Base-by-base conservation (phyloP, 2,113 vertebrate species). In the Rostratula benghalensis region DNA sequence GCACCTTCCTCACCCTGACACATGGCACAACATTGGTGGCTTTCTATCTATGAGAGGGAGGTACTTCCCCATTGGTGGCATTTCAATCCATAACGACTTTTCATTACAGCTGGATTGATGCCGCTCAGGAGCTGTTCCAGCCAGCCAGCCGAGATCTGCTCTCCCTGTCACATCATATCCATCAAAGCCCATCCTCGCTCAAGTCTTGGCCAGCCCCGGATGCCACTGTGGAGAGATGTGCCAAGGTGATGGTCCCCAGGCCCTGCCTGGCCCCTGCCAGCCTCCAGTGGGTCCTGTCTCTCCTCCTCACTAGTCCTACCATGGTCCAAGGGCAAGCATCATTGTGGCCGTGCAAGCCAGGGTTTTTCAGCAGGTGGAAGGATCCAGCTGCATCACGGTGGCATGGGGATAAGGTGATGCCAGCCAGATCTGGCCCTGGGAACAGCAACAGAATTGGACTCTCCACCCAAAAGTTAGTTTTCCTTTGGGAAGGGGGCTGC, bases 61-160 rank as follows among this genome's bases (percentile, higher is more conserved):
- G 45, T 3, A 1, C 59, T 87, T 87, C 50, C 59, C 76, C n/a
- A 28, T 20, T 2, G 3, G 75, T 81, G 88, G 48, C 93, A 63
- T 83, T 92, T 89, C 83, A 84, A 69, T 81, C 95, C 77, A 71
- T 86, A 92, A 89, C 5, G 22, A 80, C 95, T 96, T 95, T 94
- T 90, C 88, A 85, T 93, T 93, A 93, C 2, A 1, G 39, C 80
- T 81, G 82, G 79, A 88, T 86, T 88, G 69, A 43, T 90, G 88
- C 88, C 1, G 7, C 51, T 70, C 80, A 70, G 89, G 83, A 92
- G 56, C 87, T 1, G 0, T 89, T 92, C 95, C 93, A 96, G 86
- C 37, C 59, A 41, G n/a, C n/a, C 14, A 41, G n/a, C 37, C 14
- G 13, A 89, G 90, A 75, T 54, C 77, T 23, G 59, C 89, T 81